phyloP scores from a whole-genome alignment of 2,797 vertebrate genomes.

The Enteromius afrohamiltoni region DNA sequence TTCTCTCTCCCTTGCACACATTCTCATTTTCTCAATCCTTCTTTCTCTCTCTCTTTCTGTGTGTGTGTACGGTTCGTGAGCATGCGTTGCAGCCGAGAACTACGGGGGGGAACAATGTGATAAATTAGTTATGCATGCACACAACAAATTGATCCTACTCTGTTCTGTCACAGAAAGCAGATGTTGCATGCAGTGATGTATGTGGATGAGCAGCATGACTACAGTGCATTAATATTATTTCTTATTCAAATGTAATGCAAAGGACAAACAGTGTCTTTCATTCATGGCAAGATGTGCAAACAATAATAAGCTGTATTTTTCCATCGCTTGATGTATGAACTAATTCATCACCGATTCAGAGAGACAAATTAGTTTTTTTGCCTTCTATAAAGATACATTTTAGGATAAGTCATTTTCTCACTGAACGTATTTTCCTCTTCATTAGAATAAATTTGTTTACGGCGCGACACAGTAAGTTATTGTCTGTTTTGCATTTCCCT shows the following conservation, averaged over 20 bases:
- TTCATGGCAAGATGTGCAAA: slow-evolving; percentile 55
- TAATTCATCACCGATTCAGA: slow-evolving; percentile 50
- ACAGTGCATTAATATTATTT: slow-evolving; percentile 63
- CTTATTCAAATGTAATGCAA: slow-evolving; percentile 67
- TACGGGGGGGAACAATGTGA: slow-evolving; percentile 65
- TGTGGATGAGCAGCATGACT: slow-evolving; percentile 58
- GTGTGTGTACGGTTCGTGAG: slow-evolving; percentile 51
- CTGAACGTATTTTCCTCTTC: slow-evolving; percentile 17
- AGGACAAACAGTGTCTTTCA: slow-evolving; percentile 61
- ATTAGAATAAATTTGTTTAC: slow-evolving; percentile 37
- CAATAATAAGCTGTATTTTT: slow-evolving; percentile 60
- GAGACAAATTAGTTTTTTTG: slow-evolving; percentile 10
- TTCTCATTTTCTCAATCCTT: background rate
- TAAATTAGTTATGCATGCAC: slow-evolving; percentile 67
- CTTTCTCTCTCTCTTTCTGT: slow-evolving; percentile 4
- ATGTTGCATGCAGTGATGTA: slow-evolving; percentile 63
- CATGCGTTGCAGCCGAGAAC: slow-evolving; percentile 49
- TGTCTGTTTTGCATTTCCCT: slow-evolving; percentile 50
- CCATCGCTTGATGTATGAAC: slow-evolving; percentile 38
- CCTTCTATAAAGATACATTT: slow-evolving; percentile 25
- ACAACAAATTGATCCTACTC: slow-evolving; percentile 68
- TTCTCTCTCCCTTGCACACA: background rate
- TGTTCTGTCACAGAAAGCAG: slow-evolving; percentile 65
- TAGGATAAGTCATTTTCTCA: slow-evolving; percentile 28
- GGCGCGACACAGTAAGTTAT: slow-evolving; percentile 52